Conservation (phyloP, 2,797 vertebrate species). For the Bovichtus diacanthus region DNA sequence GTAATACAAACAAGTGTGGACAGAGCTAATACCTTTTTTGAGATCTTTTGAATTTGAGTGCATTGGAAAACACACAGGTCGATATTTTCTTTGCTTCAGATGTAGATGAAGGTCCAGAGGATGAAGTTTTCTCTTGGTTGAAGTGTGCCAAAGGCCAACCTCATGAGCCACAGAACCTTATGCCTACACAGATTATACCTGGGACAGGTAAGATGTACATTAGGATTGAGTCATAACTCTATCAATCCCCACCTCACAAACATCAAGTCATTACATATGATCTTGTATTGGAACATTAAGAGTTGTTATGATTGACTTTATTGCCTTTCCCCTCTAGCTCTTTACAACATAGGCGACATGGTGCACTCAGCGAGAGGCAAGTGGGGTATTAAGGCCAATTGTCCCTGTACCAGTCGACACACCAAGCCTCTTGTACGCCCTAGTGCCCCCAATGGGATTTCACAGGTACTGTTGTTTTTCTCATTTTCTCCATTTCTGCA, state of each 20-base stretch:
- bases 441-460: conserved; percentile 95
- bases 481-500: background rate
- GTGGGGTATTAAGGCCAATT: conserved; percentile 99
- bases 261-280: background rate
- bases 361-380: conserved; percentile 98
- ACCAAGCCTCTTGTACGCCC: conserved; percentile 93
- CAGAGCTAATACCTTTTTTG: background rate
- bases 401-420: conserved; percentile 96
- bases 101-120: conserved; percentile 91
- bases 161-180: conserved; percentile 98
- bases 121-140: conserved; percentile 98
- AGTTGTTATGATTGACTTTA: conserved; percentile 3
- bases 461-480: conserved; percentile 89
- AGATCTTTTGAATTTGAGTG: background rate
- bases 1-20: background rate
- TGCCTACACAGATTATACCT: conserved; percentile 99
- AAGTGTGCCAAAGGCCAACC: conserved; percentile 99
- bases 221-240: background rate
- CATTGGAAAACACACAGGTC: background rate
- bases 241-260: background rate
- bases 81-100: conserved; percentile 79
- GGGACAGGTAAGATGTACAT: conserved; percentile 90
- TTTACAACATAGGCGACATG: conserved; percentile 99
- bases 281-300: background rate
- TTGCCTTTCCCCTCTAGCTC: conserved; percentile 82